Base-by-base conservation (phyloP, 2,797 vertebrate species). In the Anableps anableps region DNA sequence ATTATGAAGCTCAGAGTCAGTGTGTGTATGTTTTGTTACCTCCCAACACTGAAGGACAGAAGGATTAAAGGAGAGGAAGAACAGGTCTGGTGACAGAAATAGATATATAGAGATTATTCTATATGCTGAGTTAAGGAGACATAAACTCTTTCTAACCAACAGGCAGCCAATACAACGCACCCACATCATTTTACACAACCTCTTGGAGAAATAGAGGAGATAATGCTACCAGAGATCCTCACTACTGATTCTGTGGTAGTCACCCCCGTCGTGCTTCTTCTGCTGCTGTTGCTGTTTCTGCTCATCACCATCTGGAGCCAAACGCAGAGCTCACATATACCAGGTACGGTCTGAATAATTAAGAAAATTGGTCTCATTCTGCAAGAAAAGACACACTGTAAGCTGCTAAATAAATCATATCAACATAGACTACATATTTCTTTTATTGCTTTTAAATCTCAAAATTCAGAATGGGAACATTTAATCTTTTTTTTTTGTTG, bases 201-300 rank as follows among this genome's bases (percentile, higher is more conserved):
- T 41, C 31, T 50, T 43, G 60, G 43, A 58, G 47, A n/a, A 11
- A 74, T 9, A 58, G 95, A 92, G 88, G n/a, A 88, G 66, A 92
- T 94, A 95, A 94, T 96, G 90, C 90, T 85, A 2, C 85, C 86
- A 1, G 81, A 86, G 82, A 83, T 88, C 4, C 91, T 92, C 80
- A 93, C 93, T 36, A 41, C 95, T 84, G 92, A 89, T 88, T 0
- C 5, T 91, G 82, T 93, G 95, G 78, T 86, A 48, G 91, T 92
- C 78, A 93, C 93, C 0, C 81, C 94, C 55, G 87, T 94, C 0
- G 81, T 98, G 5, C 88, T 98, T 68, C 83, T 97, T 19, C 80
- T 96, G 17, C 74, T 87, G 31, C 60, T 98, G 70, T 79, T 96
- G 21, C 66, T 95, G 92, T 21, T 98, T 84, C 91, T 97, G 26